Conservation (phyloP, 2,113 vertebrate species). For the Felis catus region F.catus_Fca126_mat1.0 CM031419.1:65963001-65963500, state of each 20-base stretch:
- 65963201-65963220: neutral
- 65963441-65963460: rapidly evolving
- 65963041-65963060: neutral
- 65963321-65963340: neutral
- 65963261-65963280: neutral
- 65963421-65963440: no score
- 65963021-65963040: neutral
- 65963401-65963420: rapidly evolving
- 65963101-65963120: rapidly evolving
- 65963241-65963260: rapidly evolving
- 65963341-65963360: neutral
- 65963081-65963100: neutral
- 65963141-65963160: no score
- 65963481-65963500: neutral
- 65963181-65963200: neutral
- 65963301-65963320: neutral
- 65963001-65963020: neutral
- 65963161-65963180: no score
- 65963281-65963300: neutral
- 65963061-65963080: neutral
- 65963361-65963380: rapidly evolving
- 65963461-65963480: neutral
- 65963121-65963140: neutral
- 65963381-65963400: neutral
- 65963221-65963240: neutral